Conservation (phyloP, 2,113 vertebrate species). For the Dasyurus viverrinus region DNA sequence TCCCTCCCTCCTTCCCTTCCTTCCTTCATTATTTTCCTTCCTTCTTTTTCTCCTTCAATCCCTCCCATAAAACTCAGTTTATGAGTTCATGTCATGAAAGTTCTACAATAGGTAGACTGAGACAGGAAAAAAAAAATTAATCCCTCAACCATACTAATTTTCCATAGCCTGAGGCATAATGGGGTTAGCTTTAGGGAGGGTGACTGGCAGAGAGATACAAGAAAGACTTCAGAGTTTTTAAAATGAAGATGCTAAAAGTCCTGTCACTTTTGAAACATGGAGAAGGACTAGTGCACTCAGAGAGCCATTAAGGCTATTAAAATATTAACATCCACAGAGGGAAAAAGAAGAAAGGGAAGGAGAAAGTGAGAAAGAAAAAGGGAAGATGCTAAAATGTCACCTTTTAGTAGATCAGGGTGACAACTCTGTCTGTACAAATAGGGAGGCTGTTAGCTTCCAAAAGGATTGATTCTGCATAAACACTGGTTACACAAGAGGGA, state of each 20-base stretch:
- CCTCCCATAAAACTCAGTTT: neutral
- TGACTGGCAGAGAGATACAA: neutral
- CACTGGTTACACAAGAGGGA: rapidly evolving
- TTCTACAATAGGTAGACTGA: neutral
- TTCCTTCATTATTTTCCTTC: neutral
- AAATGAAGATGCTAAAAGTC: conserved; percentile 4
- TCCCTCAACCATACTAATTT: neutral
- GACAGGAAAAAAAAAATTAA: neutral
- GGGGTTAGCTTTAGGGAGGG: neutral
- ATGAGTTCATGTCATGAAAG: neutral
- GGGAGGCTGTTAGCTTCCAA: neutral
- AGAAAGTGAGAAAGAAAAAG: neutral
- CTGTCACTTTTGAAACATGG: neutral
- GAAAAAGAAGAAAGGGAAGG: neutral
- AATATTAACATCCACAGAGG: conserved; percentile 53
- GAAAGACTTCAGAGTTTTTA: neutral
- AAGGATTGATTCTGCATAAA: rapidly evolving
- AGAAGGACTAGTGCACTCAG: neutral
- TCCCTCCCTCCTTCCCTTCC: neutral
- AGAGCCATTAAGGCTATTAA: conserved; percentile 59
- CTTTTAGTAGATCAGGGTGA: neutral
- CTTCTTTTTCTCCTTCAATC: neutral
- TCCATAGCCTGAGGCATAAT: neutral
- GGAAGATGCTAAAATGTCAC: neutral
- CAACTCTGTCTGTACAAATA: neutral